A percentile compares a stretch with the other conserved stretches of the same genome.
Conservation (phyloP, 2,113 vertebrate genomes). For the Nanorana parkeri region DNA sequence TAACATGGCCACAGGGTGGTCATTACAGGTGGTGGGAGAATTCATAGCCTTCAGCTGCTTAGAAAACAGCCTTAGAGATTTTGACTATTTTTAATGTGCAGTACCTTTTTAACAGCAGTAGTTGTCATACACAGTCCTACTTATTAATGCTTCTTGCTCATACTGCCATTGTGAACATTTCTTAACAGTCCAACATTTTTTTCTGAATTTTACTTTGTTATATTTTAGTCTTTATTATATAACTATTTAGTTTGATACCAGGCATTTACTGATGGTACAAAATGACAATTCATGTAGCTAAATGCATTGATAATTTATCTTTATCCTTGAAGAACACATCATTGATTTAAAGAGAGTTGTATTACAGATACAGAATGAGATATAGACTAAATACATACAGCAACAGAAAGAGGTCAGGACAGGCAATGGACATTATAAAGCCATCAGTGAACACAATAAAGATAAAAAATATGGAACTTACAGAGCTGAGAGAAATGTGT, state of each 20-base stretch:
- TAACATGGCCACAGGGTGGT: constrained; percentile 43
- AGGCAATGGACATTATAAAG: constrained; percentile 9
- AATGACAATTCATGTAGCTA: no score
- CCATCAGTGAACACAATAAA: neutral
- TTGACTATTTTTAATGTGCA: constrained; percentile 18
- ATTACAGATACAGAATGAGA: neutral
- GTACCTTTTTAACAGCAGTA: neutral
- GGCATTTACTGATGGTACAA: neutral
- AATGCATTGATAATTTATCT: neutral
- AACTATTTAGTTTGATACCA: neutral
- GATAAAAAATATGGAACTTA: no score
- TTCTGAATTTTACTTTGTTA: no score
- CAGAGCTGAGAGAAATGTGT: no score
- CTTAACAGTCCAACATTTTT: no score
- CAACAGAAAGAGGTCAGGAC: neutral
- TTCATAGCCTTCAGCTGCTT: constrained; percentile 3
- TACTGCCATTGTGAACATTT: no score
- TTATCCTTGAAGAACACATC: neutral
- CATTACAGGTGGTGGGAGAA: constrained; percentile 17
- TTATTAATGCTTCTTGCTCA: neutral
- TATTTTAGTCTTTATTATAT: neutral
- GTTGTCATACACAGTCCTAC: neutral
- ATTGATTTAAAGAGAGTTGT: neutral
- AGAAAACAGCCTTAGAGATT: constrained; percentile 15
- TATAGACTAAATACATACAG: neutral